These are phyloP conservation scores for Pristionchus fissidentatus DNA, from an alignment of 2,888 invertebrate genomes.

Conservation along the genomic window DNA sequence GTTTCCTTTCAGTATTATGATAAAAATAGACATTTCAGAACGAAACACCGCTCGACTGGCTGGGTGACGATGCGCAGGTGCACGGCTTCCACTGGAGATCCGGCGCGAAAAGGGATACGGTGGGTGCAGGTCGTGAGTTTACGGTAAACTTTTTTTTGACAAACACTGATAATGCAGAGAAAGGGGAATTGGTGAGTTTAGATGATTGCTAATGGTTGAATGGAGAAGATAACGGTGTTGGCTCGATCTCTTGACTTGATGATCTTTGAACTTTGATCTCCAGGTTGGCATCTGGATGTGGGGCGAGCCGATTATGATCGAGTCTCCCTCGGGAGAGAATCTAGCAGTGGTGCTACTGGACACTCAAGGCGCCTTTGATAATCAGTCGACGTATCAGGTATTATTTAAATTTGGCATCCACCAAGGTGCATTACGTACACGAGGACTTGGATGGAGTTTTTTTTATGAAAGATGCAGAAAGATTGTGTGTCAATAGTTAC, in stretches of 20 bases:
- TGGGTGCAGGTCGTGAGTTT: slow-evolving; percentile 41
- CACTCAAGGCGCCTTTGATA: slow-evolving; percentile 97
- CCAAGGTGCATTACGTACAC: background rate
- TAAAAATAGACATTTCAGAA: background rate
- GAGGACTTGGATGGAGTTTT: background rate
- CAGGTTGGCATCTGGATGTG: slow-evolving; percentile 75
- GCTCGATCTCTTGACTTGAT: background rate
- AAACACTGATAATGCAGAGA: background rate
- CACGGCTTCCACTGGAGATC: slow-evolving; percentile 76
- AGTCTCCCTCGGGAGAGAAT: slow-evolving; percentile 68
- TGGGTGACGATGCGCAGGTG: slow-evolving; percentile 69
- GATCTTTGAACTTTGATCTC: background rate
- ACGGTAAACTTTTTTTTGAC: too few relatives aligned
- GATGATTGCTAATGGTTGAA: background rate
- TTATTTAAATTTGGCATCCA: background rate
- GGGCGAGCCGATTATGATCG: slow-evolving; percentile 76
- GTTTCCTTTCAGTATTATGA: background rate
- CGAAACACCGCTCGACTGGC: slow-evolving; percentile 67
- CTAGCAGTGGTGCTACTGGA: slow-evolving; percentile 81
- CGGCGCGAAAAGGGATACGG: slow-evolving; percentile 69
- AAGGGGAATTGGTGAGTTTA: background rate
- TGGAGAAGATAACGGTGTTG: too few relatives aligned
- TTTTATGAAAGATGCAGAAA: background rate
- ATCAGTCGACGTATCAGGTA: slow-evolving; percentile 85
- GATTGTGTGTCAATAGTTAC: too few relatives aligned